Evolutionary conservation across 2,888 invertebrate genomes (phyloP).

Genomic region (Meliscaeva auricollis): DNA sequence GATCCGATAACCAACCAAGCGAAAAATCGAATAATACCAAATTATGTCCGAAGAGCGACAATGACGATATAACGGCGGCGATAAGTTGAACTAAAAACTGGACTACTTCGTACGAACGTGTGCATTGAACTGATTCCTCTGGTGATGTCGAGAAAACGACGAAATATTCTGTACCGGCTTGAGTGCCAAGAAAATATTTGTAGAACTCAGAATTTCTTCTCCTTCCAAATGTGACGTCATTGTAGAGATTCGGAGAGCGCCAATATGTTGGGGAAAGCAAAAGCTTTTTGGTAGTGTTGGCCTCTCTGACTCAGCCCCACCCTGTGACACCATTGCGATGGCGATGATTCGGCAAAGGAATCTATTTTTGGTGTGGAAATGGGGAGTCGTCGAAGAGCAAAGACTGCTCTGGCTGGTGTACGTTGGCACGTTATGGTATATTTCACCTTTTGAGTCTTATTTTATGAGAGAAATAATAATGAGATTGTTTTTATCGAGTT

Average conservation of each 20-base stretch:
- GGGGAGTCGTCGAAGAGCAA: conserved; percentile 15
- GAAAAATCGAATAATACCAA: conserved; percentile 11
- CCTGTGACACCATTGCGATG: conserved; percentile 62
- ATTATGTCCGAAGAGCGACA: background rate
- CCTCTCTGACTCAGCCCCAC: conserved; percentile 16
- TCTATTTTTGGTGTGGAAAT: conserved; percentile 57
- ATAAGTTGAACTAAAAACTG: conserved; percentile 12
- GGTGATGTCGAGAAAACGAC: conserved; percentile 35
- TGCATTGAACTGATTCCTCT: conserved; percentile 68
- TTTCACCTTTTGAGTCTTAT: conserved; percentile 61
- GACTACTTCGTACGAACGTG: conserved; percentile 60
- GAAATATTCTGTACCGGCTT: conserved; percentile 52
- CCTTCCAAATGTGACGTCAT: conserved; percentile 62
- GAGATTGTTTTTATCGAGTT: conserved; percentile 51
- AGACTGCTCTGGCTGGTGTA: conserved; percentile 13
- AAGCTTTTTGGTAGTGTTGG: conserved; percentile 33
- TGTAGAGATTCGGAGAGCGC: conserved; percentile 56
- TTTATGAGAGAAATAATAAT: conserved; percentile 37
- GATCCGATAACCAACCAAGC: conserved; percentile 17
- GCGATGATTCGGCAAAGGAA: conserved; percentile 19
- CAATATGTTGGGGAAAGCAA: conserved; percentile 28
- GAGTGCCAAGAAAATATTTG: conserved; percentile 59
- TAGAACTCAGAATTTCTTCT: conserved; percentile 5
- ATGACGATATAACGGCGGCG: background rate
- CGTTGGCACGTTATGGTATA: conserved; percentile 60